Evolutionary conservation across 2,888 invertebrate genomes (phyloP).

Genomic region (Eupithecia centaureata): DNA sequence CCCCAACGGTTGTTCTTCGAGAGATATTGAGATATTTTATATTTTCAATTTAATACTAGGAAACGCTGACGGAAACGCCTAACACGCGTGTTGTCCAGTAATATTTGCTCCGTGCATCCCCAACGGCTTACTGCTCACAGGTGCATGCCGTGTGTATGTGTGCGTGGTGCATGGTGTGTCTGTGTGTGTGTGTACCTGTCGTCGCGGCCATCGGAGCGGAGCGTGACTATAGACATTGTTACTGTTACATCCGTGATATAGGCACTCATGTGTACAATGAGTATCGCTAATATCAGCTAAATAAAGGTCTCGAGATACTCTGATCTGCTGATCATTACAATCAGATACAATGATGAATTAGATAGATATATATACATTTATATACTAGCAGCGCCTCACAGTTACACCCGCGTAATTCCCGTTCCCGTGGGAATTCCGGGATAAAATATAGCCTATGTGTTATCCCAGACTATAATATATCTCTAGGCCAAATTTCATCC

Average conservation of each 20-base stretch:
- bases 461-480: no score
- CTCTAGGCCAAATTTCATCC: no score
- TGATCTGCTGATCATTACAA: background rate
- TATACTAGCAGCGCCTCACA: no score
- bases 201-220: conserved; percentile 5
- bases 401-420: no score
- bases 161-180: conserved; percentile 43
- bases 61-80: background rate
- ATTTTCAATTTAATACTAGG: no score
- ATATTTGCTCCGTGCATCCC: background rate
- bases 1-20: no score
- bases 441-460: no score
- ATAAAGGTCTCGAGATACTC: background rate
- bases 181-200: conserved; percentile 23
- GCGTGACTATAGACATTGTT: conserved; percentile 2
- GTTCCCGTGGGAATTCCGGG: no score
- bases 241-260: background rate
- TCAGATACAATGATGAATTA: no score
- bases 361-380: no score
- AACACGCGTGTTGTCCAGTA: conserved; percentile 10
- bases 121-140: conserved; percentile 28
- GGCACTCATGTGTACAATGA: background rate
- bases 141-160: conserved; percentile 39
- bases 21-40: no score
- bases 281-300: background rate